Evolutionary conservation across 1,140 invertebrate species (phyloP).

Genomic region (Formica selysi): DNA sequence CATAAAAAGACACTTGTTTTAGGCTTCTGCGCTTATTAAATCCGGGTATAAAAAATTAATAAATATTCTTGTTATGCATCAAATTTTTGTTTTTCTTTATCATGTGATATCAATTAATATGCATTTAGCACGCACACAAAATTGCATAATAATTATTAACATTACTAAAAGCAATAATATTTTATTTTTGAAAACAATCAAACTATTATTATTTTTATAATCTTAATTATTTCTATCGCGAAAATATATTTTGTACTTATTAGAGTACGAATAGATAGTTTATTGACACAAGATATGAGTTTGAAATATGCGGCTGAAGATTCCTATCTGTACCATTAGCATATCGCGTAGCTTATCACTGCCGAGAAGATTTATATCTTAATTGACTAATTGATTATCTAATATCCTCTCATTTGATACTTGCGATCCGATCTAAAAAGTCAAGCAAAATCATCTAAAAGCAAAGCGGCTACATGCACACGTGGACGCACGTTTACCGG

Average conservation of each 20-base stretch:
- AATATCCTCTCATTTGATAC: not conserved
- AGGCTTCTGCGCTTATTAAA: not conserved
- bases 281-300: not conserved
- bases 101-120: not conserved
- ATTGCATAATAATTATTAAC: not conserved
- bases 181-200: not conserved
- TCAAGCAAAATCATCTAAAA: not conserved
- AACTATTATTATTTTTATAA: not conserved
- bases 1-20: no score
- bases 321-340: not conserved
- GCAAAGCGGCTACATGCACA: not conserved
- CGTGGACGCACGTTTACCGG: not conserved
- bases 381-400: not conserved
- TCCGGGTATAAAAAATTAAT: not conserved
- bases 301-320: not conserved
- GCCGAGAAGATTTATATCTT: constrained; percentile 1
- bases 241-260: not conserved
- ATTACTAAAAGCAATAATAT: constrained; percentile 4
- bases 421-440: not conserved
- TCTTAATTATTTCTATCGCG: not conserved
- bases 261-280: not conserved
- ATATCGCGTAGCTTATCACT: not conserved
- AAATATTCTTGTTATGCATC: not conserved
- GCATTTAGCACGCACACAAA: not conserved
- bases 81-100: not conserved